A percentile compares a stretch with the other conserved stretches of the same genome.
Evolutionary conservation across 2,113 vertebrate species (phyloP).

Genomic region (Siniperca knerii): DNA sequence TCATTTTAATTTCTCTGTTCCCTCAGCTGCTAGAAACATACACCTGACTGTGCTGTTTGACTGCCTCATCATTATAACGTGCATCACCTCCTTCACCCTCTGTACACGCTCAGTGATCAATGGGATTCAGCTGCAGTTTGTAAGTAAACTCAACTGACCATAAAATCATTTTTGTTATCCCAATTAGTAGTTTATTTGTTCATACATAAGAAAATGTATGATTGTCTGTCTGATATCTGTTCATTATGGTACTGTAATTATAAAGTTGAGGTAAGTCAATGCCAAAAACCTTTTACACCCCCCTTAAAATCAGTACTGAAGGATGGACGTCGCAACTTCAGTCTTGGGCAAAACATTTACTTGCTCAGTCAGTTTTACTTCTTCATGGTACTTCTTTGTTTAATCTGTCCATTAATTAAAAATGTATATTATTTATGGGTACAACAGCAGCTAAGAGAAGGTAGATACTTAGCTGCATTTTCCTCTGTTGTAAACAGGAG

Average conservation of each 20-base stretch:
- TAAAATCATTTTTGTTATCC: background rate
- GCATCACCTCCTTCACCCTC: slow-evolving; percentile 88
- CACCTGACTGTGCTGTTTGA: slow-evolving; percentile 93
- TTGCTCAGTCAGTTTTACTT: no score
- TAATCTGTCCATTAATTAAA: no score
- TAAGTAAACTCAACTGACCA: slow-evolving; percentile 73
- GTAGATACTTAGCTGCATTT: background rate
- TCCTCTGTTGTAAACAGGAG: slow-evolving; percentile 81
- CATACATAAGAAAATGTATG: background rate
- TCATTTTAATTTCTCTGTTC: slow-evolving; percentile 38
- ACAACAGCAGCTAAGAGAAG: no score
- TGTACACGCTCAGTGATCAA: slow-evolving; percentile 90
- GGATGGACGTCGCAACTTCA: no score
- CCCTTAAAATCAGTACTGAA: no score
- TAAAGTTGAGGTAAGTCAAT: background rate
- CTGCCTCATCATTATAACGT: slow-evolving; percentile 89
- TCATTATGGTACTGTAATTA: background rate
- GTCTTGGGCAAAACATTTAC: no score
- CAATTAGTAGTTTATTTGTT: background rate
- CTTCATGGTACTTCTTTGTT: no score
- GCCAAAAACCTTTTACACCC: background rate
- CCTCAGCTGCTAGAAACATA: slow-evolving; percentile 89
- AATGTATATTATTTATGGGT: no score
- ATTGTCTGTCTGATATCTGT: background rate
- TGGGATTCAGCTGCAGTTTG: slow-evolving; percentile 90